Base-by-base conservation (phyloP, 2,113 vertebrate genomes). In the Pterophyllum scalare region DNA sequence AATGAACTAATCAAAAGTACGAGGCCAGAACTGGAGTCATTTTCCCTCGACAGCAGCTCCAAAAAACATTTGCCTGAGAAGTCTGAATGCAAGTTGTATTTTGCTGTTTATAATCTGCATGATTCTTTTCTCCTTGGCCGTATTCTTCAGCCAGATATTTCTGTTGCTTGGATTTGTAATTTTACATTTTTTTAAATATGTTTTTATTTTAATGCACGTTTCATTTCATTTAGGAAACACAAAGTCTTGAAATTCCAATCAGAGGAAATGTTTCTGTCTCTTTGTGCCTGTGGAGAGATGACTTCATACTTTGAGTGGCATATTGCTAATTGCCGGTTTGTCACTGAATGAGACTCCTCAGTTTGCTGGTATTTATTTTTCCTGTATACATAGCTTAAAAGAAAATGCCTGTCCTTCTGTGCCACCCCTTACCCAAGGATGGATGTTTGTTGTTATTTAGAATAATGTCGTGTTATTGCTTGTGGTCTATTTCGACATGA, bases 371-470 rank as follows among this genome's bases (percentile, higher is more conserved):
- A 79, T 91, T 92, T 90, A 46, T 89, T 77, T 84, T 72, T 81
- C 58, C 49, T 88, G 85, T 87, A 77, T 78, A 75, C 89, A 87
- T 59, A 13, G 49, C 76, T 57, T 4, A 38, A 26, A 20, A 60
- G 2, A 54, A 40, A 70, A 82, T 82, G 70, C 57, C 11, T 56
- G 74, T 75, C 77, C 77, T 46, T 87, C 59, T 75, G 61, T 85
- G 82, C 80, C 26, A 15, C 82, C 43, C 46, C 35, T 62, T 24
- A 79, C 64, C 86, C 82, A 65, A 84, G 4, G 24, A 84, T 72
- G 38, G 78, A 85, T 81, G 74, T 91, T 91, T 79, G 70, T 57
- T 90, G 83, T 89, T 82, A 75, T 81, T 75, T 60, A 70, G 60
- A 67, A 77, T 1, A 49, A 86, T 83, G 78, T 77, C 43, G 31